phyloP scores from a whole-genome alignment of 2,113 vertebrate genomes.

The Lucifuga dentata region DNA sequence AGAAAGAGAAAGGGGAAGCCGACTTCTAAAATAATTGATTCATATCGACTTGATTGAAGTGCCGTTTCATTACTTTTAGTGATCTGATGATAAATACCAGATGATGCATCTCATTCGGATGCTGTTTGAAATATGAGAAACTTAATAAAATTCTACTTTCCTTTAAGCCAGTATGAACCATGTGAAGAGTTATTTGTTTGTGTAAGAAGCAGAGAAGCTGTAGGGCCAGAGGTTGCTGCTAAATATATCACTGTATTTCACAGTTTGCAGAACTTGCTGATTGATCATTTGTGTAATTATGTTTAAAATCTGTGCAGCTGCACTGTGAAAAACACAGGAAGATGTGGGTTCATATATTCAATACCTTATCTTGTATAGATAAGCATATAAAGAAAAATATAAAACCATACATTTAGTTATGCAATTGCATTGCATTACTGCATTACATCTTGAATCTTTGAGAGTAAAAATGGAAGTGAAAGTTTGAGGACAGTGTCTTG shows the following conservation, averaged over 20 bases:
- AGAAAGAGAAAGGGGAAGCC: not conserved
- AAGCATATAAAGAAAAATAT: too few relatives aligned
- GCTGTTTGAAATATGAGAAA: too few relatives aligned
- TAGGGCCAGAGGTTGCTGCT: slow-evolving; percentile 6
- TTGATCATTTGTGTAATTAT: slow-evolving; percentile 49
- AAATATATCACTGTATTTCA: slow-evolving; percentile 14
- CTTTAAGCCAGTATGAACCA: too few relatives aligned
- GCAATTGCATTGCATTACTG: too few relatives aligned
- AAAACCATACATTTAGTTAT: too few relatives aligned
- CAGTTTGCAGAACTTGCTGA: slow-evolving; percentile 28
- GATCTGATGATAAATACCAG: not conserved
- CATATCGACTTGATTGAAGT: not conserved
- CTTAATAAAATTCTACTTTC: too few relatives aligned
- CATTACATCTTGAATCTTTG: too few relatives aligned
- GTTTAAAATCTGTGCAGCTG: slow-evolving; percentile 46
- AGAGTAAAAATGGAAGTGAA: slow-evolving; percentile 28
- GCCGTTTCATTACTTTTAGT: not conserved
- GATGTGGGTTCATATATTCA: not conserved
- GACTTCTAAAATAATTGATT: not conserved
- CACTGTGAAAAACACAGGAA: slow-evolving; percentile 3
- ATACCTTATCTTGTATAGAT: too few relatives aligned
- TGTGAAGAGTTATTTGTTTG: too few relatives aligned
- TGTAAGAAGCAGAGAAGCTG: too few relatives aligned
- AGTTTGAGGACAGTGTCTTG: slow-evolving; percentile 1
- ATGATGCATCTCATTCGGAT: too few relatives aligned